A percentile compares a stretch with the other conserved stretches of the same genome.
phyloP scores from a whole-genome alignment of 2,113 vertebrate genomes.

The Vanacampus margaritifer region DNA sequence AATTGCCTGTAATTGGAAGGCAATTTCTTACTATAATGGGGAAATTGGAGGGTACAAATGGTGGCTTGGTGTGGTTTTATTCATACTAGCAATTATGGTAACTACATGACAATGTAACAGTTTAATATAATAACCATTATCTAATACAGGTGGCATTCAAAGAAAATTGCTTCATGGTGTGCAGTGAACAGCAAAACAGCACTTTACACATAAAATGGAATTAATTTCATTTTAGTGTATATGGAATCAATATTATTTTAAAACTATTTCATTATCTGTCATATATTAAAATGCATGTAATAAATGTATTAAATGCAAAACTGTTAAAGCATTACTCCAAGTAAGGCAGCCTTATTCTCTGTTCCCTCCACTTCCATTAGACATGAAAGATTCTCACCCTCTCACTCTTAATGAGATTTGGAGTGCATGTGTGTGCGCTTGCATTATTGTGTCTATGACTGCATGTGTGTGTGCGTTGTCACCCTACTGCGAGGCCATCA shows the following conservation, averaged over 20 bases:
- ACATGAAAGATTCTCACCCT: constrained; percentile 38
- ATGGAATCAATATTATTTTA: neutral
- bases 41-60: constrained; percentile 54
- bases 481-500: constrained; percentile 66
- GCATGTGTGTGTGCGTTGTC: constrained; percentile 21
- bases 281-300: neutral
- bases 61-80: constrained; percentile 24
- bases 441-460: neutral
- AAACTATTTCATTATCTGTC: neutral
- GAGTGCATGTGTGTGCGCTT: constrained; percentile 19
- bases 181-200: constrained; percentile 36
- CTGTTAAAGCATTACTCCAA: neutral
- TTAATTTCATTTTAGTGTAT: neutral
- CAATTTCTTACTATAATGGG: constrained; percentile 51
- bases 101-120: constrained; percentile 19
- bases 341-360: constrained; percentile 11
- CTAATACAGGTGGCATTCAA: constrained; percentile 5
- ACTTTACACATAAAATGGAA: neutral
- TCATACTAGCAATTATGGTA: constrained; percentile 41
- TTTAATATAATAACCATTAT: constrained; percentile 3
- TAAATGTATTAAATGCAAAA: neutral
- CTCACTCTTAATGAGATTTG: constrained; percentile 71
- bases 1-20: constrained; percentile 52
- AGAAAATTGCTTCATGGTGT: constrained; percentile 24
- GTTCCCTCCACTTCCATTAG: constrained; percentile 19